Evolutionary conservation across 1,140 invertebrate genomes (phyloP).

Genomic region (Neuroterus valhalla): DNA sequence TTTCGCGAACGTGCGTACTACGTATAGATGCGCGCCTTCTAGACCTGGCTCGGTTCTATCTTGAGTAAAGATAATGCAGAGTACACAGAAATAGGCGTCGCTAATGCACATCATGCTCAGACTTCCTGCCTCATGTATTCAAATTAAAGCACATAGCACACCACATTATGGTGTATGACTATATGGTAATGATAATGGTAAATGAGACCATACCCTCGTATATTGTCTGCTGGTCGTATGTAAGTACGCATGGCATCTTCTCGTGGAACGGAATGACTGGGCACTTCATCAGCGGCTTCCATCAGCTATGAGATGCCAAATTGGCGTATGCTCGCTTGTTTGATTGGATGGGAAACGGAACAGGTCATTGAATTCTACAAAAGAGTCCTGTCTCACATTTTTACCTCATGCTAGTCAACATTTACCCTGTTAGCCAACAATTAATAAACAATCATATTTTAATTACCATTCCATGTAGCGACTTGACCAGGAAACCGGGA

Average conservation of each 20-base stretch:
- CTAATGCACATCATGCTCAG: constrained; percentile 50
- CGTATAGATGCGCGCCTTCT: constrained; percentile 43
- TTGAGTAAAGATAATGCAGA: constrained; percentile 57
- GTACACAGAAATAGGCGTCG: constrained; percentile 60
- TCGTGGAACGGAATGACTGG: constrained; percentile 23
- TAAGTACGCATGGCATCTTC: constrained; percentile 11
- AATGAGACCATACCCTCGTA: constrained; percentile 47
- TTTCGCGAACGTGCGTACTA: constrained; percentile 39
- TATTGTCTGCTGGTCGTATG: not conserved
- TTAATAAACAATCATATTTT: not conserved
- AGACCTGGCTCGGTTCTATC: constrained; percentile 47
- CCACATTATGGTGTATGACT: constrained; percentile 43
- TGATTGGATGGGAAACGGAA: constrained; percentile 21
- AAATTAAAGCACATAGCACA: constrained; percentile 51
- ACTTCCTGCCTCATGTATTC: constrained; percentile 60
- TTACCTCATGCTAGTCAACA: constrained; percentile 14
- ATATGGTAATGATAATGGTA: constrained; percentile 54
- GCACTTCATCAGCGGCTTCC: constrained; percentile 19
- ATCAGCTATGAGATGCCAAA: constrained; percentile 20
- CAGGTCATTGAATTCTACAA: constrained; percentile 26
- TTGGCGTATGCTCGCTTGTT: constrained; percentile 18
- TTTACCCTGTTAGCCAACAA: not conserved
- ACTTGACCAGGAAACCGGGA: too few species aligned
- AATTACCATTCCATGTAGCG: too few species aligned
- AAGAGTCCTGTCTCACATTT: constrained; percentile 14